Percentiles rank a stretch among this genome's conserved stretches.
These are phyloP conservation scores for Danio aesculapii DNA, from an alignment of 2,797 vertebrate species.

Conservation along the genomic window DNA sequence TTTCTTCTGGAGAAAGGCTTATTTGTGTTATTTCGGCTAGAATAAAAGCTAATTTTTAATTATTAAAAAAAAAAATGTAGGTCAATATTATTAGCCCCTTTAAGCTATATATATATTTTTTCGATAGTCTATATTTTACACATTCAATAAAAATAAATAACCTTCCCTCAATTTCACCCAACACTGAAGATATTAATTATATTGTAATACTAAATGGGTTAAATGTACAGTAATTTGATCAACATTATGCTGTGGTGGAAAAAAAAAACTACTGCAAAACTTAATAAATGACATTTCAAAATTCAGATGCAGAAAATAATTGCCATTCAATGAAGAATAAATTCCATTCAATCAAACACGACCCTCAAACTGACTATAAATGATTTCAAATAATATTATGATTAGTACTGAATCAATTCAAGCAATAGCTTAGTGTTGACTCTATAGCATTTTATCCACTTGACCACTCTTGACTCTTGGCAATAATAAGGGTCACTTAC, in stretches of 20 bases:
- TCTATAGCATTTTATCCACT: neutral
- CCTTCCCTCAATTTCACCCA: neutral
- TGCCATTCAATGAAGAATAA: neutral
- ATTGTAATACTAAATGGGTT: neutral
- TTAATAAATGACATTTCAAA: neutral
- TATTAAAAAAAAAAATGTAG: too few species aligned
- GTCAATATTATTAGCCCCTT: too few species aligned
- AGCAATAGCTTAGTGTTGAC: neutral
- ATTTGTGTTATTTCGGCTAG: too few species aligned
- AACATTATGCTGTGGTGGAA: neutral
- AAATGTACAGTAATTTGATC: conserved; percentile 4
- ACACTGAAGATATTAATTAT: neutral
- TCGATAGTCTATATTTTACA: too few species aligned
- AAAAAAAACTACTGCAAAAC: neutral
- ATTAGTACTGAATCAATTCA: neutral
- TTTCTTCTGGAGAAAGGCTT: too few species aligned
- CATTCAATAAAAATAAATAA: neutral
- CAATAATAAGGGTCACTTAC: conserved; percentile 69
- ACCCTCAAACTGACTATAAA: neutral
- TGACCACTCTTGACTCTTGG: neutral
- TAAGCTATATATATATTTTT: too few species aligned
- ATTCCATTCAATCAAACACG: neutral
- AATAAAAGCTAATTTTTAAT: too few species aligned
- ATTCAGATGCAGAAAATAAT: neutral
- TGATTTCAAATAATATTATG: neutral